These are phyloP conservation scores for Brenthis hecate DNA, from an alignment of 2,888 invertebrate species.

Conservation along the genomic window DNA sequence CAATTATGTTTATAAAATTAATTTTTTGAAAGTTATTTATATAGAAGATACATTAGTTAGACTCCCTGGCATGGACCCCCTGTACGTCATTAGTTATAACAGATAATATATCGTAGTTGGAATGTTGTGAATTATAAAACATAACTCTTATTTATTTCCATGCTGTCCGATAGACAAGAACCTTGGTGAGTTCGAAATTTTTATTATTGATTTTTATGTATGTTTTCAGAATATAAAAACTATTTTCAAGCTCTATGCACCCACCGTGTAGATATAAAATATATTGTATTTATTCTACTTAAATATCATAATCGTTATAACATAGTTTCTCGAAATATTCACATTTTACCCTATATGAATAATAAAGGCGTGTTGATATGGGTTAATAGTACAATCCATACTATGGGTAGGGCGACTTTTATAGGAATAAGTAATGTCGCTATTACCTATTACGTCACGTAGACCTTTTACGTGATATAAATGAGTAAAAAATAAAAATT, in stretches of 20 bases:
- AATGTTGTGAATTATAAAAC: conserved; percentile 40
- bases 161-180: conserved; percentile 77
- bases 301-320: background rate
- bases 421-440: background rate
- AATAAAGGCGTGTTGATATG: conserved; percentile 8
- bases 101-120: conserved; percentile 22
- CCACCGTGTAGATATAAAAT: background rate
- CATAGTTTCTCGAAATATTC: background rate
- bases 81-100: conserved; percentile 13
- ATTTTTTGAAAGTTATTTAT: background rate
- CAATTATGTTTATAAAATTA: background rate
- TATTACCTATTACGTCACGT: background rate
- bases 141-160: conserved; percentile 63
- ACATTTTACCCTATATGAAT: background rate
- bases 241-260: background rate
- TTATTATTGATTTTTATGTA: conserved; percentile 8
- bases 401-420: conserved; percentile 2
- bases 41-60: conserved; percentile 1
- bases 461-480: background rate
- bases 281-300: background rate
- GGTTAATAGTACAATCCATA: background rate
- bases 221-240: background rate
- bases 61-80: conserved; percentile 25
- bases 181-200: conserved; percentile 68
- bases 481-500: background rate